phyloP scores from a whole-genome alignment of 2,113 vertebrate genomes.

The Chrysochloris asiatica region DNA sequence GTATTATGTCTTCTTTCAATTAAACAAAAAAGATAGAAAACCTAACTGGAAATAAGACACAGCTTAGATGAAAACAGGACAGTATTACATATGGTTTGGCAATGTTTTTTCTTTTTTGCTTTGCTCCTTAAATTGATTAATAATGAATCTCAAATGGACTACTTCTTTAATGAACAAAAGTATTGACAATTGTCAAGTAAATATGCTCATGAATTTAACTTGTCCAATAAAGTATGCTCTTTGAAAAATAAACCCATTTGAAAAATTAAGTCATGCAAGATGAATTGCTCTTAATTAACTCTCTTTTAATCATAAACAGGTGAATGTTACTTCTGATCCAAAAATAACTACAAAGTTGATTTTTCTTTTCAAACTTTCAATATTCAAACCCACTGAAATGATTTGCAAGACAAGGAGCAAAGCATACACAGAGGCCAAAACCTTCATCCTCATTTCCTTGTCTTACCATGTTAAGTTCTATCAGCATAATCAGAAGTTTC shows the following conservation, averaged over 20 bases:
- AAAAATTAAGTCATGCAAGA: not conserved
- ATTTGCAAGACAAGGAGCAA: not conserved
- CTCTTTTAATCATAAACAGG: not conserved
- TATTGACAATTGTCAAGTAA: not conserved
- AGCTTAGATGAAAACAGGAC: not conserved
- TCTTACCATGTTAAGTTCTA: not conserved
- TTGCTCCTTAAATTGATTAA: too few relatives aligned
- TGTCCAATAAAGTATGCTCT: not conserved
- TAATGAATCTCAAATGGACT: not conserved
- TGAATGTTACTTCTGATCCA: not conserved
- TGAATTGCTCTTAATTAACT: not conserved
- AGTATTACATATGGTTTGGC: not conserved
- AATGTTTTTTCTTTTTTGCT: not conserved
- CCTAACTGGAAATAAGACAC: not conserved
- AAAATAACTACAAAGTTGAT: not conserved
- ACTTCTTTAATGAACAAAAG: not conserved
- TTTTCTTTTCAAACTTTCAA: not conserved
- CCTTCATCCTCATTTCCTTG: not conserved
- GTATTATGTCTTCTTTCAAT: too few relatives aligned
- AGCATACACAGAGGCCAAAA: not conserved
- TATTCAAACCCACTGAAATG: not conserved
- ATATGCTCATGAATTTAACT: not conserved
- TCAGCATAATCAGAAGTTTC: not conserved
- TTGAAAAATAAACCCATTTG: conserved; percentile 3
- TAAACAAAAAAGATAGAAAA: not conserved